phyloP scores from a whole-genome alignment of 2,888 invertebrate species.

The Hydrotaea diabolus region DNA sequence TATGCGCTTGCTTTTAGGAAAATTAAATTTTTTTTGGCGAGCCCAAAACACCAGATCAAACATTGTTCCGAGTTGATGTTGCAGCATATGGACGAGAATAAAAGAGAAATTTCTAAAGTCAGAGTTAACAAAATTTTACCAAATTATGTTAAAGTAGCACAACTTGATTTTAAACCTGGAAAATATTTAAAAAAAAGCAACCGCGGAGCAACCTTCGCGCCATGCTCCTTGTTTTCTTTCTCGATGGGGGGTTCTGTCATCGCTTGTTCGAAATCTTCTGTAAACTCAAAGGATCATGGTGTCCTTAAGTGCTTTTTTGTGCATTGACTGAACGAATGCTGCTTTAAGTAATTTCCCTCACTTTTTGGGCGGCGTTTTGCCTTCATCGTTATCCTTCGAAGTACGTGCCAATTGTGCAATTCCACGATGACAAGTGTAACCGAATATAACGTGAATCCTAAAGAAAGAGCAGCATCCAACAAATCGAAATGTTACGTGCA shows the following conservation, averaged over 20 bases:
- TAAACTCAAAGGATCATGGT: slow-evolving; percentile 19
- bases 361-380: background rate
- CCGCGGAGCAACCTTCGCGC: background rate
- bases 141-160: background rate
- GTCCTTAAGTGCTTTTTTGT: slow-evolving; percentile 27
- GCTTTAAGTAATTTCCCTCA: slow-evolving; percentile 11
- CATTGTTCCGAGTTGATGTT: background rate
- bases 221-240: background rate
- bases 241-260: slow-evolving; percentile 9
- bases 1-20: slow-evolving; percentile 61
- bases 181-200: background rate
- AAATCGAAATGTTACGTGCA: slow-evolving; percentile 52
- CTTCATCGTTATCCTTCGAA: background rate
- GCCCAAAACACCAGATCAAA: slow-evolving; percentile 46
- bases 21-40: slow-evolving; percentile 59
- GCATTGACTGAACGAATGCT: background rate
- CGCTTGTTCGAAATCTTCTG: slow-evolving; percentile 27
- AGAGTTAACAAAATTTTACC: background rate
- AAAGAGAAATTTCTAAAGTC: background rate
- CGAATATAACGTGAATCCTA: background rate
- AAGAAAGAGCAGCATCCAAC: background rate
- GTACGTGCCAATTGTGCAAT: slow-evolving; percentile 49
- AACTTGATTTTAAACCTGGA: background rate
- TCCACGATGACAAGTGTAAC: slow-evolving; percentile 51
- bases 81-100: background rate